A percentile compares a stretch with the other conserved stretches of the same genome.
These are phyloP conservation scores for Abrostola tripartita DNA, from an alignment of 2,888 invertebrate genomes.

Conservation along the genomic window DNA sequence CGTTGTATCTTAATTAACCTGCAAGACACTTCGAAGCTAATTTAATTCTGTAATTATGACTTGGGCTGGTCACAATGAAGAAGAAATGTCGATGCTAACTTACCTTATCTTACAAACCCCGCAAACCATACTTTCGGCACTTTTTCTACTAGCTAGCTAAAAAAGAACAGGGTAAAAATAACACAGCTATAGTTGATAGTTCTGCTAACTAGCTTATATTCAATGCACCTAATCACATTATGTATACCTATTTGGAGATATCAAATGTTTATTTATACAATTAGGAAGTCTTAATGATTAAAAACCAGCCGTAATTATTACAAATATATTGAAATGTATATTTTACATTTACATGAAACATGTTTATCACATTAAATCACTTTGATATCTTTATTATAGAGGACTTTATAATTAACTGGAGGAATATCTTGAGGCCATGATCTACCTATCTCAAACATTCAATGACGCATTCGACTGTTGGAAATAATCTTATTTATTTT, in stretches of 20 bases:
- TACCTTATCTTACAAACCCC: no score
- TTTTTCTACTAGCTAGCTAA: no score
- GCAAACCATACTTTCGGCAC: no score
- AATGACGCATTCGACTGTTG: not conserved
- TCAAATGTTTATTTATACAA: slow-evolving; percentile 7
- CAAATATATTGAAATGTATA: slow-evolving; percentile 20
- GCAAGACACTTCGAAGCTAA: no score
- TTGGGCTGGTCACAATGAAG: no score
- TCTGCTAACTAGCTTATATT: not conserved
- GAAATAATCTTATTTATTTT: not conserved
- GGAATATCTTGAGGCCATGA: slow-evolving; percentile 1
- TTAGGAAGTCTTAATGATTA: slow-evolving; percentile 17
- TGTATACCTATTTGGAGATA: not conserved
- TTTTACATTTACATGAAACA: slow-evolving; percentile 11
- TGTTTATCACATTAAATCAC: slow-evolving; percentile 17
- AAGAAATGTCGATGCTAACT: no score
- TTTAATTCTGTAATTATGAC: no score
- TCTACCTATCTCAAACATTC: not conserved
- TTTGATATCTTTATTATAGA: slow-evolving; percentile 22
- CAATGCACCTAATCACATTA: slow-evolving; percentile 8
- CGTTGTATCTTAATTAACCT: no score
- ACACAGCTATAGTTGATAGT: not conserved
- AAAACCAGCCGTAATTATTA: slow-evolving; percentile 16
- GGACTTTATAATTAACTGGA: slow-evolving; percentile 2
- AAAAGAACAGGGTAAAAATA: not conserved